phyloP scores from a whole-genome alignment of 2,888 invertebrate genomes.

The Heteropelma amictum region DNA sequence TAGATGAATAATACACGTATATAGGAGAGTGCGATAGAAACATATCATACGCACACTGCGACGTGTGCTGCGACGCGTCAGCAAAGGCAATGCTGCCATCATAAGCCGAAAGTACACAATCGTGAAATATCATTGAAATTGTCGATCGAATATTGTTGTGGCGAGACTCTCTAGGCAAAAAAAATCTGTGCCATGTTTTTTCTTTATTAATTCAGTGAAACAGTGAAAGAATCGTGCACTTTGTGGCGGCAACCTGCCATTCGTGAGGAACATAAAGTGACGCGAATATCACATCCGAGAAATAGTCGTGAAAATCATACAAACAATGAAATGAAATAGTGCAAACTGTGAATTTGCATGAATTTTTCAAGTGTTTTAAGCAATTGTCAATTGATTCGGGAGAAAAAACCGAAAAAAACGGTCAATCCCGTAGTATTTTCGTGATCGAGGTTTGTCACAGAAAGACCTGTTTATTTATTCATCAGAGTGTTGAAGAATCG shows the following conservation, averaged over 20 bases:
- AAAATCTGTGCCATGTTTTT: background rate
- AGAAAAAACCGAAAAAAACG: background rate
- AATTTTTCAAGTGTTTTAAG: too few relatives aligned
- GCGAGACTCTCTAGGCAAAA: background rate
- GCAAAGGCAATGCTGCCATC: constrained; percentile 48
- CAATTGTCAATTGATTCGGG: too few relatives aligned
- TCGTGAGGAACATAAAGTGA: background rate
- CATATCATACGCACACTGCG: too few relatives aligned
- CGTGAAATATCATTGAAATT: constrained; percentile 2
- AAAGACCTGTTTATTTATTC: background rate
- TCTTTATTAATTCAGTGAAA: background rate
- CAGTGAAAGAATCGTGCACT: background rate
- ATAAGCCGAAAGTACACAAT: background rate
- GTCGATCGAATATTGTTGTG: constrained; percentile 25
- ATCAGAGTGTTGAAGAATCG: background rate
- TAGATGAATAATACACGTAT: background rate
- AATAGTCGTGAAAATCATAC: too few relatives aligned
- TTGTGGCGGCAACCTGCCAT: constrained; percentile 9
- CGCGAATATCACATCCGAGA: too few relatives aligned
- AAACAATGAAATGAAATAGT: too few relatives aligned
- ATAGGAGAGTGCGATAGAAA: background rate
- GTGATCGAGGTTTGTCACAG: background rate
- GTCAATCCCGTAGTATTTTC: background rate
- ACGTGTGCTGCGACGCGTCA: constrained; percentile 47
- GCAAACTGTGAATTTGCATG: too few relatives aligned